Evolutionary conservation across 2,888 invertebrate genomes (phyloP).

Genomic region (Stenoptilia bipunctidactyla): DNA sequence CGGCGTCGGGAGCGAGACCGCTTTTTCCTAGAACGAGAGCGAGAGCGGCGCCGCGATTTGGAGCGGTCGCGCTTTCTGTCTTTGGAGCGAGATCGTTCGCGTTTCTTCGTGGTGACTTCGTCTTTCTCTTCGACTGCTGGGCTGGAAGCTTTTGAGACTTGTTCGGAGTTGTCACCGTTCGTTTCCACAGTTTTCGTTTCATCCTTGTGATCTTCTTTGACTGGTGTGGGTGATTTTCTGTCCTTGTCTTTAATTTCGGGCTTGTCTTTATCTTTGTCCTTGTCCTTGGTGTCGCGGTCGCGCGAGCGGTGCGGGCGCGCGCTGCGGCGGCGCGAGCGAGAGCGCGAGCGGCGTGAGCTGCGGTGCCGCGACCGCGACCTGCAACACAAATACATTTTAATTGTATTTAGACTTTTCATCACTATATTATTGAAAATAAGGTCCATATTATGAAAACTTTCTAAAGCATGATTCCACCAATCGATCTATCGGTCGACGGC

Average conservation of each 20-base stretch:
- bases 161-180: conserved; percentile 36
- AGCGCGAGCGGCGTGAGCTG: conserved; percentile 66
- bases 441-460: no score
- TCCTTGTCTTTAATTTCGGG: conserved; percentile 43
- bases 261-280: conserved; percentile 29
- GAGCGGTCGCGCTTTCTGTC: conserved; percentile 62
- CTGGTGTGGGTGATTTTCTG: conserved; percentile 37
- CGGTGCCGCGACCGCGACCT: conserved; percentile 71
- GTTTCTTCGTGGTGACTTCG: conserved; percentile 38
- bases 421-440: no score
- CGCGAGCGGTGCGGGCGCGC: conserved; percentile 61
- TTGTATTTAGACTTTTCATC: no score
- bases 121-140: conserved; percentile 29
- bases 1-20: conserved; percentile 56
- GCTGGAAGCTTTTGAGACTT: conserved; percentile 40
- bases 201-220: conserved; percentile 31
- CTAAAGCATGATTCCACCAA: no score
- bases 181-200: conserved; percentile 30
- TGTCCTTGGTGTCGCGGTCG: conserved; percentile 43
- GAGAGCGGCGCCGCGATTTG: conserved; percentile 73
- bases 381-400: no score
- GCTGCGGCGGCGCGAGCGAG: conserved; percentile 66
- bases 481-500: no score
- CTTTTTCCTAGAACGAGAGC: conserved; percentile 64
- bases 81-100: conserved; percentile 54